Evolutionary conservation across 2,888 invertebrate genomes (phyloP), one percentile per base, ranked within the genome.

Genomic region (Agrotis exclamationis): DNA sequence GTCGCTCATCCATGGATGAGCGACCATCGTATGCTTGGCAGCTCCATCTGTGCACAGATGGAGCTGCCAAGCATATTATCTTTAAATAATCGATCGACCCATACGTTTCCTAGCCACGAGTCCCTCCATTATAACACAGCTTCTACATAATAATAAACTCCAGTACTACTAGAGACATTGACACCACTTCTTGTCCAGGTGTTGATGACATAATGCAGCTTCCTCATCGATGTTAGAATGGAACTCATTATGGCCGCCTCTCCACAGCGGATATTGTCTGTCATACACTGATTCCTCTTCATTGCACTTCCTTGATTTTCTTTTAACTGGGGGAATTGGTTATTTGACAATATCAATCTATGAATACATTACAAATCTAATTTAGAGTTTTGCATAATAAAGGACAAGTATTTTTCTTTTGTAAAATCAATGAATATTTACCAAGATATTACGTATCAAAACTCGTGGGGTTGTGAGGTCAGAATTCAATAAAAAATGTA

Each of bases 191-290:
- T 72, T 68, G 60, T 16, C 16, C 63, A 74, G 33, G n/a, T 72
- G 65, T 22, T 74, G 66, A 63, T 81, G 66, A 65, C 59, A 68
- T 66, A 63, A 81, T 56, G 44, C n/a, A 51, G 22, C 62, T 82
- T 76, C 73, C 70, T 82, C 47, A 69, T 73, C 50, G 47, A 54
- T 57, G 70, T 57, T 64, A 64, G 60, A 74, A 59, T 73, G 63
- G 39, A 76, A 64, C 76, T 79, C 79, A 79, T 79, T 82, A 59
- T 63, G 57, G 16, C 28, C 64, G 20, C 20, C 65, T 18, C 53
- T 63, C 24, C 28, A 14, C 57, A 33, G 57, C 79, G 76, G 76
- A 76, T 75, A 79, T 82, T 44, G 78, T 56, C 72, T 74, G 44
- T 73, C 68, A 81, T 39, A 75, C 54, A 71, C 66, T 71, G 63